Conservation (phyloP, 2,888 invertebrate genomes). For the Lymantria monacha region DNA sequence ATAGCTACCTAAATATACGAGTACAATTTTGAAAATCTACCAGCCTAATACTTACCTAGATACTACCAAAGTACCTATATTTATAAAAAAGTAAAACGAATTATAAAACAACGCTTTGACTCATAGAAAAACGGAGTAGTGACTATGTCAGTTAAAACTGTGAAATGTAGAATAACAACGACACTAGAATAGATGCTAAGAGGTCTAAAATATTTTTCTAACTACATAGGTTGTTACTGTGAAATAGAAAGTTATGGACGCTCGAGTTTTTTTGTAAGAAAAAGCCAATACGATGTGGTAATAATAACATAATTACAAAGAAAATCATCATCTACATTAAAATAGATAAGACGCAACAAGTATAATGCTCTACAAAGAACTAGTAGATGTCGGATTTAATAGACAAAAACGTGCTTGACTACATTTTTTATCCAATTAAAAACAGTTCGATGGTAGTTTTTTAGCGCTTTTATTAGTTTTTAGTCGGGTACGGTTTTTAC, state of each 20-base stretch:
- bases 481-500: slow-evolving; percentile 56
- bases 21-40: too few species aligned
- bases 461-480: slow-evolving; percentile 57
- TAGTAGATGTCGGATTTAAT: slow-evolving; percentile 38
- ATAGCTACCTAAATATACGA: too few species aligned
- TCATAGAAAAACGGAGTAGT: too few species aligned
- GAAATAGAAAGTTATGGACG: slow-evolving; percentile 16
- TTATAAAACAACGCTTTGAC: too few species aligned
- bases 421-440: slow-evolving; percentile 72
- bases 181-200: too few species aligned
- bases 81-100: too few species aligned
- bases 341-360: slow-evolving; percentile 32
- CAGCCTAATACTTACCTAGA: too few species aligned
- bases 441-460: slow-evolving; percentile 53
- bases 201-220: too few species aligned
- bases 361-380: slow-evolving; percentile 34
- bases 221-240: not conserved
- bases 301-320: slow-evolving; percentile 26
- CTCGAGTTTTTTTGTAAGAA: slow-evolving; percentile 15
- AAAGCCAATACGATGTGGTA: slow-evolving; percentile 19
- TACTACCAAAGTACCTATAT: too few species aligned
- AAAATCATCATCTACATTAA: slow-evolving; percentile 40
- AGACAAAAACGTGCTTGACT: slow-evolving; percentile 50
- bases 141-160: too few species aligned
- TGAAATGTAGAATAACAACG: too few species aligned